Conservation (phyloP, 2,888 invertebrate genomes). For the Catonia carolina region DNA sequence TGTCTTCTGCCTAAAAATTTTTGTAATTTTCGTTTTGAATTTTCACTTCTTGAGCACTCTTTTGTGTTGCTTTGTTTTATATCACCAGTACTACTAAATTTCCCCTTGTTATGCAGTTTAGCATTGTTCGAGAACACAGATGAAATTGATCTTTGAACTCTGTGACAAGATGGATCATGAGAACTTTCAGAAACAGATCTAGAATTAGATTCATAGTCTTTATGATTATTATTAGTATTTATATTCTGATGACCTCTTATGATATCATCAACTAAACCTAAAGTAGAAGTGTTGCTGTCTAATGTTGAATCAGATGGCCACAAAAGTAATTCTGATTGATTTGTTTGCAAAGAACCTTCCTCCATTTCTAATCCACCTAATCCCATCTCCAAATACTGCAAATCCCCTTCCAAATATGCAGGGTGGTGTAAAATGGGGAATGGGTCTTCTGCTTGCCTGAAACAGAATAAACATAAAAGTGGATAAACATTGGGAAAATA, state of each 20-base stretch:
- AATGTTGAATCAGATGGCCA: constrained; percentile 33
- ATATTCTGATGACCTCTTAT: background rate
- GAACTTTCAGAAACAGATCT: background rate
- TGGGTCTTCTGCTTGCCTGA: too few species aligned
- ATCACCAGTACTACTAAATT: background rate
- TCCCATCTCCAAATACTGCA: constrained; percentile 5
- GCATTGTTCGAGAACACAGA: background rate
- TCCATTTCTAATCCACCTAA: background rate
- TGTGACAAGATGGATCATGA: background rate
- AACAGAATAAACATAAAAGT: too few species aligned
- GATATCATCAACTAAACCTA: background rate
- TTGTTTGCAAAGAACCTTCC: background rate
- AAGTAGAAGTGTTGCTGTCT: constrained; percentile 35
- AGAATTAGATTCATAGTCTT: background rate
- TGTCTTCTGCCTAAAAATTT: constrained; percentile 37
- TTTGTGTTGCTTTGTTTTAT: background rate
- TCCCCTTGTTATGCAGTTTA: background rate
- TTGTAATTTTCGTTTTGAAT: too few species aligned
- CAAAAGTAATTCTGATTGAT: background rate
- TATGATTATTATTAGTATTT: too few species aligned
- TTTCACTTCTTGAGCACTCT: too few species aligned
- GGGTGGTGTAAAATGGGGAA: background rate
- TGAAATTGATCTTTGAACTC: background rate
- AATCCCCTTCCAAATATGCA: background rate
- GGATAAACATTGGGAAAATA: too few species aligned